Base-by-base conservation (phyloP, 2,888 invertebrate genomes). In the Leucania comma region DNA sequence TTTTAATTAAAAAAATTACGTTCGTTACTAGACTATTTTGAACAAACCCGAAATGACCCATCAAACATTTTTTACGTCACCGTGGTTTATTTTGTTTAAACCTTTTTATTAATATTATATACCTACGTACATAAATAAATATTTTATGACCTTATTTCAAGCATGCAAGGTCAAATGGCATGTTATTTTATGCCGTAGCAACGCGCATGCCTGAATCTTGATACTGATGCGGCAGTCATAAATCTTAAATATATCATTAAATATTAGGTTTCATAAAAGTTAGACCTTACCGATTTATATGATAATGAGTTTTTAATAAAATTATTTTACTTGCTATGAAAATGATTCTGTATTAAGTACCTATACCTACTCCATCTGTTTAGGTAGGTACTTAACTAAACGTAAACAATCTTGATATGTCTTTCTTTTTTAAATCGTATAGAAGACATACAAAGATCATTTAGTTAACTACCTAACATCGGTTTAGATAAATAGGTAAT, bases 141-240 rank as follows among this genome's bases (percentile, higher is more conserved):
- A 62, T 72, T 78, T 81, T 69, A 82, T 73, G 53, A 67, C 51
- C 59, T 67, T 62, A 69, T 84, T 71, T 69, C 61, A 74, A 63
- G 51, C 51, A 46, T 56, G 24, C 67, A 75, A 84, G 84, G 84
- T 69, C 61, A 73, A 42, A 71, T 24, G 14, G 4, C 56, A 67
- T 68, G 59, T 72, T 60, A 56, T 74, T 80, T 79, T 70, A 58
- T 54, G 38, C 0, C 10, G 35, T 57, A 68, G 1, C 35, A 22
- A 58, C 57, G 29, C 77, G 29, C 42, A 67, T 58, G 56, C 26
- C 12, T 48, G 32, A 26, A 70, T 77, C 69, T 65, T 74, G 58
- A 77, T 62, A 78, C 20, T n/a, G 54, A 78, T 67, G 53, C 51
- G 48, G 50, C 38, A 20, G 72, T 64, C 60, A 60, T 71, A 68